Evolutionary conservation across 1,140 invertebrate species (phyloP), one percentile per base, ranked within the genome.

Genomic region (Drosophila arawakana): DNA sequence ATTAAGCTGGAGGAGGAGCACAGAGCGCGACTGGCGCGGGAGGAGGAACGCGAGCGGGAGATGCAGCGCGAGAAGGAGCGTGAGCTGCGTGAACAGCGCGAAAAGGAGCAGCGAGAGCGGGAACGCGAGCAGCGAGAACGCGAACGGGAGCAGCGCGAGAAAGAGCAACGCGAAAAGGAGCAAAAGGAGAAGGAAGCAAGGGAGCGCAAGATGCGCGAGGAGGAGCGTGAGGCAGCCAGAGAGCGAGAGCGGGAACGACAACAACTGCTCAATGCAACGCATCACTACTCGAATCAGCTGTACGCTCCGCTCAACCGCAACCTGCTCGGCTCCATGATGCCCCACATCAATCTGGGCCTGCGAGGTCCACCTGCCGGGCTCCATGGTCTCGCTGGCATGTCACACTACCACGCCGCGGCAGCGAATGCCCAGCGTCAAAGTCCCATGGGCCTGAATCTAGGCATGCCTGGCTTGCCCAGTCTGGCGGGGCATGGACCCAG

Each of bases 1-100:
- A 91, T 95, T 66, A 89, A 89, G 70, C 86, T 95, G 75, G 95
- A 95, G 92, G 95, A 95, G 82, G 95, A 95, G 78, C 95, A 95
- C 76, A 92, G 95, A 62, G 92, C 94, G 76, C 91, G 94, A 30
- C 91, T 94, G 78, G 93, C 92, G 34, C 92, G 94, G 73, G 94
- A 95, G 72, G 93, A 94, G 84, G 94, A 94, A 75, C 93, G 94
- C 70, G 94, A 94, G 76, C 93, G 94, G 78, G 94, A 94, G 91
- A 91, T 93, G 85, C 92, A 89, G 81, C 92, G 82, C 67, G 94
- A 93, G 91, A 93, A 93, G 91, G 94, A 92, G 81, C 93, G 84
- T 74, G 93, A 76, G 82, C 90, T 79, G 90, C 92, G 92, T 52
- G 92, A 76, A 85, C 78, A 93, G 78, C 91, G 83, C 13, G 92